Base-by-base conservation (phyloP, 2,888 invertebrate genomes). In the Dasypolia templi region DNA sequence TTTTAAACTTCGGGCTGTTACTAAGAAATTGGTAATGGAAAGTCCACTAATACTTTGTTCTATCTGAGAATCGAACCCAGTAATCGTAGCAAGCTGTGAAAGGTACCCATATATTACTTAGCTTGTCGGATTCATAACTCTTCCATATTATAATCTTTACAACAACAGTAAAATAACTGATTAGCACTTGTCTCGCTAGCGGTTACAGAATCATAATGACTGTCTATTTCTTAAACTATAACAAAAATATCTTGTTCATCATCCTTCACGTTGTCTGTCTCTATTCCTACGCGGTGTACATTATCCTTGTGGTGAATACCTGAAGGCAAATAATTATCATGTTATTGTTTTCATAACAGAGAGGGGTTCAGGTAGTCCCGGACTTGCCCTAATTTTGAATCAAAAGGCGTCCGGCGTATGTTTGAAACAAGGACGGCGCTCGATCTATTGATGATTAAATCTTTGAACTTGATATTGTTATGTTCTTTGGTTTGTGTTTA, bases 291-390 rank as follows among this genome's bases (percentile, higher is more conserved):
- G 55, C 51, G 22, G 35, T 46, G 19, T 29, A 14, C 32, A 42
- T 11, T n/a, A 0, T 29, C n/a, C 58, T 59, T 39, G 32, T 46
- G 4, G 35, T 22, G 56, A 35, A 56, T 65, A 75, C 80, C 79
- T 79, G 81, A 53, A 56, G 17, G 69, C 75, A 71, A 75, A 81
- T 78, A 58, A 77, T 81, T 75, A 75, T 79, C 29, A 55, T 35
- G 55, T 75, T 75, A 80, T 67, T 80, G 79, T 81, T 81, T 63
- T 55, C 12, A 61, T 61, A 80, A 68, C 76, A 65, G 58, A 80
- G 69, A 44, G 55, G 71, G 71, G 59, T 58, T 63, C 3, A 29
- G 63, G 22, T 67, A 14, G 32, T 56, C 59, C 80, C 76, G 67
- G 75, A 68, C 46, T 72, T 65, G 46, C n/a, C 71, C 81, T 71